These are phyloP conservation scores for Trilocha varians DNA, from an alignment of 2,888 invertebrate species.

Conservation along the genomic window DNA sequence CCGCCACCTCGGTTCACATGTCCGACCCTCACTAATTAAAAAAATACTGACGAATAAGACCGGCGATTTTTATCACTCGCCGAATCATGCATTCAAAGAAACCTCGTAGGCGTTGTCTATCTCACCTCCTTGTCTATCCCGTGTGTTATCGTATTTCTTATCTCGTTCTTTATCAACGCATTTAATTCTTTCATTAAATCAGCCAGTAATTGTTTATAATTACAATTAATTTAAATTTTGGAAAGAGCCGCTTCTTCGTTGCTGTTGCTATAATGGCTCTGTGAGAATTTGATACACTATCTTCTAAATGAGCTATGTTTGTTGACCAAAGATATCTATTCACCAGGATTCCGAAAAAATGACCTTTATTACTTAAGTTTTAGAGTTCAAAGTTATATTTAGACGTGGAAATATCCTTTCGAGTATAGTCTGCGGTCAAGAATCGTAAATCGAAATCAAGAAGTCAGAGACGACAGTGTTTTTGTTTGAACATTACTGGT, in stretches of 20 bases:
- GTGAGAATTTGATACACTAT: slow-evolving; percentile 61
- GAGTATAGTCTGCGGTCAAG: slow-evolving; percentile 25
- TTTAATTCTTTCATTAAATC: slow-evolving; percentile 58
- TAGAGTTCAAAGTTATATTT: neutral
- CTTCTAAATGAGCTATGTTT: slow-evolving; percentile 19
- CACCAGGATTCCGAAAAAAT: slow-evolving; percentile 4
- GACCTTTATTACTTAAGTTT: slow-evolving; percentile 9
- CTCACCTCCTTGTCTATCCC: slow-evolving; percentile 43
- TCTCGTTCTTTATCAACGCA: slow-evolving; percentile 44
- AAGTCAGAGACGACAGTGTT: slow-evolving; percentile 47
- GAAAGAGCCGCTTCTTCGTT: slow-evolving; percentile 45
- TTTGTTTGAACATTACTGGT: slow-evolving; percentile 63
- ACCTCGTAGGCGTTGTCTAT: slow-evolving; percentile 61
- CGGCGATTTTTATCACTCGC: slow-evolving; percentile 69
- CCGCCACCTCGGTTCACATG: slow-evolving; percentile 63
- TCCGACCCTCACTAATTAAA: slow-evolving; percentile 68
- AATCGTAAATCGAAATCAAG: slow-evolving; percentile 52
- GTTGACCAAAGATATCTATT: slow-evolving; percentile 5
- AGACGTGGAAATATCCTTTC: slow-evolving; percentile 14
- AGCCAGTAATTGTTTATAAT: slow-evolving; percentile 65
- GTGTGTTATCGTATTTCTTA: slow-evolving; percentile 17
- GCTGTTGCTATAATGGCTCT: slow-evolving; percentile 44
- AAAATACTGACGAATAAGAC: slow-evolving; percentile 70
- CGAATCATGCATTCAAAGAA: slow-evolving; percentile 64
- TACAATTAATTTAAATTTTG: slow-evolving; percentile 62